A percentile compares a stretch with the other conserved stretches of the same genome.
These are phyloP conservation scores for Brevimyrus niger DNA, from an alignment of 2,113 vertebrate species.

Conservation along the genomic window DNA sequence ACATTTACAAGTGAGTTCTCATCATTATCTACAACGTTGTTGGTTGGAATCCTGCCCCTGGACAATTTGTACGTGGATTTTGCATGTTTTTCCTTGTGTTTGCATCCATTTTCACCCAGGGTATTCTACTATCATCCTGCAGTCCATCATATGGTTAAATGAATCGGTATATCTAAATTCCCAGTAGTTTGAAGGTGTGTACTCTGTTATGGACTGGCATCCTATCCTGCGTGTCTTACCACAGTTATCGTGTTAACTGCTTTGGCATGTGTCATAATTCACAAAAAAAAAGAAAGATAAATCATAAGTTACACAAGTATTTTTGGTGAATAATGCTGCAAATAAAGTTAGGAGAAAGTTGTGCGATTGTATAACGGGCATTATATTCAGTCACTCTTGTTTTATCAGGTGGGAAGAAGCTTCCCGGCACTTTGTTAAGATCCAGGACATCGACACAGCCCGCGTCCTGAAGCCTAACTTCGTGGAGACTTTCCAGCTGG, in stretches of 20 bases:
- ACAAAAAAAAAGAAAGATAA: neutral
- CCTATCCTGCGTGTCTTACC: neutral
- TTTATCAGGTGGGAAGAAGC: constrained; percentile 66
- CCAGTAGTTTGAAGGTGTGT: neutral
- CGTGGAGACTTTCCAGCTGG: constrained; percentile 87
- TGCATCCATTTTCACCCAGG: neutral
- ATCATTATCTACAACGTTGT: neutral
- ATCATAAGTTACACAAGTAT: neutral
- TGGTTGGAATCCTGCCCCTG: neutral
- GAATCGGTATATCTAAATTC: neutral
- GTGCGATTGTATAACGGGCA: neutral
- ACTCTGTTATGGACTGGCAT: neutral
- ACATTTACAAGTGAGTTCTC: constrained; percentile 77
- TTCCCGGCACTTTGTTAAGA: constrained; percentile 96
- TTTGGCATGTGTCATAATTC: neutral
- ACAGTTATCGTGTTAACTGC: neutral
- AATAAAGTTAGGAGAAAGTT: neutral
- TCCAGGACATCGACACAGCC: constrained; percentile 96
- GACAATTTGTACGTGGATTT: neutral
- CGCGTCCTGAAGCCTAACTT: constrained; percentile 97
- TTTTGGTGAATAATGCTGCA: neutral
- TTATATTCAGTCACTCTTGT: neutral
- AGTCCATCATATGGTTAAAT: neutral
- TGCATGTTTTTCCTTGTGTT: neutral
- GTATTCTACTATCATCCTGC: neutral